A percentile compares a stretch with the other conserved stretches of the same genome.
These are phyloP conservation scores for Columba guinea DNA, from an alignment of 2,797 vertebrate species.

Conservation along the genomic window DNA sequence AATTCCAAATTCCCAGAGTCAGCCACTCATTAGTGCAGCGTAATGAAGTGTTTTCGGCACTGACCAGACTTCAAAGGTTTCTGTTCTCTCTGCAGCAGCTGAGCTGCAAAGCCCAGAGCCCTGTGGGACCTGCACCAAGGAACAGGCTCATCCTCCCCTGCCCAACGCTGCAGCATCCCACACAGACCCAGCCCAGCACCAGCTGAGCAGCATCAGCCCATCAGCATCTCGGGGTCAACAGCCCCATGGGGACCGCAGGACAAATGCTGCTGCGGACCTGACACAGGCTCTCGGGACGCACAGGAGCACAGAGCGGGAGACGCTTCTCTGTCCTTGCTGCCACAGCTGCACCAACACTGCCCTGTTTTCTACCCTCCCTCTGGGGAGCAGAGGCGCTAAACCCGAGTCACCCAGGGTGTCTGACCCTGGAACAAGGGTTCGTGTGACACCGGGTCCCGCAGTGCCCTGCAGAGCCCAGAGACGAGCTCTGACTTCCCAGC, in stretches of 20 bases:
- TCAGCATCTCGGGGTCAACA: too few relatives aligned
- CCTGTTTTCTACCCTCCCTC: not conserved
- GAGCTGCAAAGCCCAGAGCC: not conserved
- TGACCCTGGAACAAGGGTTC: not conserved
- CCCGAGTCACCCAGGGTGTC: not conserved
- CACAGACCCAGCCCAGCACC: too few relatives aligned
- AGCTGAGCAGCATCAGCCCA: too few relatives aligned
- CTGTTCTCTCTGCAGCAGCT: not conserved
- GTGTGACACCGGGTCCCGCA: fast-evolving
- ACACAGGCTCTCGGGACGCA: too few relatives aligned
- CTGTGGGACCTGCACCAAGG: too few relatives aligned
- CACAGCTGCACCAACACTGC: not conserved
- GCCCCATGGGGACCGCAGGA: too few relatives aligned
- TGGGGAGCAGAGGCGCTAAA: not conserved
- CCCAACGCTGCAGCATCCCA: too few relatives aligned
- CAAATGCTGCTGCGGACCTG: too few relatives aligned
- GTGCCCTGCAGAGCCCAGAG: not conserved
- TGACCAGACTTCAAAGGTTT: not conserved
- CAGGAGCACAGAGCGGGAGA: not conserved
- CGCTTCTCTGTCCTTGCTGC: not conserved
- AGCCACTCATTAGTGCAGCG: not conserved
- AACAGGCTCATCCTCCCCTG: too few relatives aligned
- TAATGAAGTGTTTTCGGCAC: not conserved
- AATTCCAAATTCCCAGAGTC: not conserved
- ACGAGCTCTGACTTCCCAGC: fast-evolving